Conservation (phyloP, 2,113 vertebrate genomes). For the Nothocercus nigrocapillus region DNA sequence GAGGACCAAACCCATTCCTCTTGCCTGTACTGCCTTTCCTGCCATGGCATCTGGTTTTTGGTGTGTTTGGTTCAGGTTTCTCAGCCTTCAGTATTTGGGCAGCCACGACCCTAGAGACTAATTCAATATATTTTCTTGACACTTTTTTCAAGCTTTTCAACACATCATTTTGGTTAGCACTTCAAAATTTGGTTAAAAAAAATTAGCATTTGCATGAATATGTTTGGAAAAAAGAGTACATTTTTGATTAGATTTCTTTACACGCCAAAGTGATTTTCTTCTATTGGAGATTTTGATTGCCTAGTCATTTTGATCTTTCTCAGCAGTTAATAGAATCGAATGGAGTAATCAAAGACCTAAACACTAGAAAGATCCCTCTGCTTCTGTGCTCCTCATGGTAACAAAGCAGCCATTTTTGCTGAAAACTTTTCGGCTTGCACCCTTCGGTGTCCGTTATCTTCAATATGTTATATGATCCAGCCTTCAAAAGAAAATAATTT, state of each 20-base stretch:
- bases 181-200: neutral
- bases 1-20: neutral
- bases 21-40: neutral
- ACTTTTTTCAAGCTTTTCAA: neutral
- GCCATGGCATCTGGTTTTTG: neutral
- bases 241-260: neutral
- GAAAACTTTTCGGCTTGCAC: neutral
- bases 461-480: neutral
- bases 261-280: neutral
- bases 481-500: neutral
- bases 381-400: neutral
- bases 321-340: neutral
- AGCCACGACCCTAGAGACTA: neutral
- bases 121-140: neutral
- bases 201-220: neutral
- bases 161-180: neutral
- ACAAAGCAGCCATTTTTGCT: neutral
- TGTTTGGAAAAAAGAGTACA: neutral
- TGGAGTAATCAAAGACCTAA: neutral
- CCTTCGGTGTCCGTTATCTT: neutral
- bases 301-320: neutral
- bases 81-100: neutral
- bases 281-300: neutral
- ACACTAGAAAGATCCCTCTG: neutral
- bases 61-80: neutral